A percentile compares a stretch with the other conserved stretches of the same genome.
phyloP scores from a whole-genome alignment of 2,113 vertebrate species.

The Morone chrysops region DNA sequence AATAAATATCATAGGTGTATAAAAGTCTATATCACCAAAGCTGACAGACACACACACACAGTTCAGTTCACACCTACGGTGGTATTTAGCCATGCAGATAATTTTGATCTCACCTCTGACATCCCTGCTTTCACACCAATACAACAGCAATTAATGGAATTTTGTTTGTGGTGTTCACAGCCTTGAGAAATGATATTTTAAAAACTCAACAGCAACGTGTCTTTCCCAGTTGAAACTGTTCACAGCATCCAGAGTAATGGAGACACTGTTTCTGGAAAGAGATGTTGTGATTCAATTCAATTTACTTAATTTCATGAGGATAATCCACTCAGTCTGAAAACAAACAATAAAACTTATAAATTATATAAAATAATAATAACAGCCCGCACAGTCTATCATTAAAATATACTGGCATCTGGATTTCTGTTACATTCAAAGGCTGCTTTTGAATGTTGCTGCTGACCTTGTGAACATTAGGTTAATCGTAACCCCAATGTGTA shows the following conservation, averaged over 20 bases:
- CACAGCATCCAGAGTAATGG: neutral
- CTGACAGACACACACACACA: neutral
- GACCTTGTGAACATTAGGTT: neutral
- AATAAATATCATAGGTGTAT: neutral
- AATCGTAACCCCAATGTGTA: no score
- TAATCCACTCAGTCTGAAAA: constrained; percentile 21
- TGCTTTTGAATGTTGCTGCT: neutral
- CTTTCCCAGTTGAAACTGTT: neutral
- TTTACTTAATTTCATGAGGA: neutral
- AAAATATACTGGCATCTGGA: neutral
- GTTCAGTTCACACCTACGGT: neutral
- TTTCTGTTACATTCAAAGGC: neutral
- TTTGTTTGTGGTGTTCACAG: neutral
- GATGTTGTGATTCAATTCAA: neutral
- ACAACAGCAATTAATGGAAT: neutral
- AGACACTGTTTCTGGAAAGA: neutral
- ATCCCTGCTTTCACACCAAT: neutral
- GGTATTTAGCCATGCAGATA: neutral
- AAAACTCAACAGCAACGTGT: neutral
- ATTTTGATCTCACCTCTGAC: neutral
- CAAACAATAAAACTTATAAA: neutral
- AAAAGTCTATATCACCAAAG: neutral
- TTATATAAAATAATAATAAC: neutral
- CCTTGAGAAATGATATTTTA: neutral
- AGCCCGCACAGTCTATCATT: neutral